Percentiles rank a stretch among this genome's conserved stretches.
Conservation (phyloP, 2,888 invertebrate genomes). For the Adelphocoris suturalis region DNA sequence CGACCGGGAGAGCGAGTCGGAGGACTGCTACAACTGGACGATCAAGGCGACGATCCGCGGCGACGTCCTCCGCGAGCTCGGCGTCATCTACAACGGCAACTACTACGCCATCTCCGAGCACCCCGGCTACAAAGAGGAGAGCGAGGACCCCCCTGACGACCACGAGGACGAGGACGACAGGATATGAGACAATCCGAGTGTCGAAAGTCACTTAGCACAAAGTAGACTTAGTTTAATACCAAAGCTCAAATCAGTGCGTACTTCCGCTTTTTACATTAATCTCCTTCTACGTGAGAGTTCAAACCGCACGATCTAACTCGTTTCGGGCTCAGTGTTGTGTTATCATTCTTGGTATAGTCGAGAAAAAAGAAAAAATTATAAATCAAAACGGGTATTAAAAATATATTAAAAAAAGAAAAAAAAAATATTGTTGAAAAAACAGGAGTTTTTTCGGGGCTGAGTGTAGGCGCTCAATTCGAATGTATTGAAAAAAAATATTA, state of each 20-base stretch:
- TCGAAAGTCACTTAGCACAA: slow-evolving; percentile 71
- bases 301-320: slow-evolving; percentile 68
- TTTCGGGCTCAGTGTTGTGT: slow-evolving; percentile 71
- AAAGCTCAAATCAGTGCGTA: slow-evolving; percentile 71
- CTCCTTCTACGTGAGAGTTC: slow-evolving; percentile 59
- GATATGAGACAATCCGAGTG: slow-evolving; percentile 78
- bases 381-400: slow-evolving; percentile 74
- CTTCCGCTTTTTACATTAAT: slow-evolving; percentile 69
- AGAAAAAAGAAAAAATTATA: slow-evolving; percentile 44
- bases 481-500: slow-evolving; percentile 50
- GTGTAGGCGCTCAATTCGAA: slow-evolving; percentile 64
- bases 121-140: slow-evolving; percentile 94
- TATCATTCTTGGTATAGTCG: slow-evolving; percentile 68
- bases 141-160: slow-evolving; percentile 91
- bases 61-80: slow-evolving; percentile 92
- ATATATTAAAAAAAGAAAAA: slow-evolving; percentile 30
- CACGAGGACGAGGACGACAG: slow-evolving; percentile 87
- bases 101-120: slow-evolving; percentile 97
- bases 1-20: slow-evolving; percentile 94
- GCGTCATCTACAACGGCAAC: slow-evolving; percentile 96
- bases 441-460: slow-evolving; percentile 57
- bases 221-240: slow-evolving; percentile 68
- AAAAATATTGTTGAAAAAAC: slow-evolving; percentile 55
- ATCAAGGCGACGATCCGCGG: slow-evolving; percentile 96
- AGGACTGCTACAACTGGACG: slow-evolving; percentile 97